Conservation (phyloP, 1,140 invertebrate genomes). For the Kradibia gibbosae region DNA sequence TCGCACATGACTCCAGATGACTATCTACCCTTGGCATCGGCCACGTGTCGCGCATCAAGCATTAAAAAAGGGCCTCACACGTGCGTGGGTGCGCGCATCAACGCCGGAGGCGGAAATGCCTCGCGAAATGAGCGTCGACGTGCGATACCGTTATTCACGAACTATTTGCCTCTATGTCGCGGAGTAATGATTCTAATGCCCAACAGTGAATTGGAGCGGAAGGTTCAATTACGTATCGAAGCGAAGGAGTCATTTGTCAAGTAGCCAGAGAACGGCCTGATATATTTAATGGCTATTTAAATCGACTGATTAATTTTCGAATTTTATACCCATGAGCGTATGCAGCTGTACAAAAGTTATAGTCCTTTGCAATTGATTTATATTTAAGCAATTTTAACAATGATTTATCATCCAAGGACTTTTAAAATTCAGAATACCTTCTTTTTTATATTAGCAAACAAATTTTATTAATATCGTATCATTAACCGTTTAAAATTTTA, state of each 20-base stretch:
- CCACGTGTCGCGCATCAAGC: constrained; percentile 65
- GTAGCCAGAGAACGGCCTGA: too few species aligned
- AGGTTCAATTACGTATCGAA: background rate
- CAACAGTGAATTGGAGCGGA: background rate
- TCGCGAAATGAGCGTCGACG: constrained; percentile 18
- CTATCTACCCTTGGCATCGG: constrained; percentile 69
- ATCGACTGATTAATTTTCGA: background rate
- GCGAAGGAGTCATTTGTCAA: background rate
- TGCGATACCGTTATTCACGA: constrained; percentile 12
- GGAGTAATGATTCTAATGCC: background rate
- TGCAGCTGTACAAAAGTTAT: too few species aligned
- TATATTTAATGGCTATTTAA: background rate
- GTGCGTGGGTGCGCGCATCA: background rate
- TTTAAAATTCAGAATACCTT: too few species aligned
- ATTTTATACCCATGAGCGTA: too few species aligned
- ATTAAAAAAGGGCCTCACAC: constrained; percentile 6
- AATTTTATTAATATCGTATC: too few species aligned
- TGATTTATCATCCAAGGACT: too few species aligned
- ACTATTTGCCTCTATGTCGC: background rate
- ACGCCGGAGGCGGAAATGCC: background rate
- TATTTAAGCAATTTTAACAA: too few species aligned
- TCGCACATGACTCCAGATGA: constrained; percentile 70
- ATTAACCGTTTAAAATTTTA: too few species aligned
- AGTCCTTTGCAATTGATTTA: too few species aligned
- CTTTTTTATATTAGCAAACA: too few species aligned